These are phyloP conservation scores for Protobothrops mucrosquamatus DNA, from an alignment of 2,113 vertebrate species.

Conservation along the genomic window DNA sequence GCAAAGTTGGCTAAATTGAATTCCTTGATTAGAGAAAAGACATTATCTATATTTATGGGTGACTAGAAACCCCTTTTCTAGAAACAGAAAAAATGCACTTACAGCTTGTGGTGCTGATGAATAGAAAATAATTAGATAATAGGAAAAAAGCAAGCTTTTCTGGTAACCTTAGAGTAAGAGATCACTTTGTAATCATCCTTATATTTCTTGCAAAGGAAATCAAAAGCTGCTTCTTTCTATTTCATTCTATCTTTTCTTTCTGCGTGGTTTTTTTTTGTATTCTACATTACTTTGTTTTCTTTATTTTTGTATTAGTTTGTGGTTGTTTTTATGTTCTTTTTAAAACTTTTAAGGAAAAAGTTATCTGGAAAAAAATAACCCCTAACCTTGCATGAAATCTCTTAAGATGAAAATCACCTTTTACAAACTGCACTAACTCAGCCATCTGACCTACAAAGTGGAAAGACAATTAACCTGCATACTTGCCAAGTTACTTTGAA, in stretches of 20 bases:
- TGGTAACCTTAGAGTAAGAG: not conserved
- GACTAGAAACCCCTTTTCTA: not conserved
- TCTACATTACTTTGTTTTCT: not conserved
- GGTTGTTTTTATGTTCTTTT: not conserved
- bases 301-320: not conserved
- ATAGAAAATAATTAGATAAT: not conserved
- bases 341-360: not conserved
- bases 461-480: conserved; percentile 48
- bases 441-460: not conserved
- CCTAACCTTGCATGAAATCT: not conserved
- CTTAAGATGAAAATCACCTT: conserved; percentile 23
- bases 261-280: not conserved
- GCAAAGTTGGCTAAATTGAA: not conserved
- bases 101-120: not conserved
- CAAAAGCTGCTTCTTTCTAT: no score
- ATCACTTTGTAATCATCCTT: not conserved
- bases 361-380: not conserved
- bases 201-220: no score
- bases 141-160: not conserved
- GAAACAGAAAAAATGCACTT: not conserved
- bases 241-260: not conserved
- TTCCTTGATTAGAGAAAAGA: not conserved
- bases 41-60: not conserved
- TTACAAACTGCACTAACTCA: conserved; percentile 11
- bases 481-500: conserved; percentile 8